Evolutionary conservation across 2,888 invertebrate genomes (phyloP).

Genomic region (Siphonodentalium dalli): DNA sequence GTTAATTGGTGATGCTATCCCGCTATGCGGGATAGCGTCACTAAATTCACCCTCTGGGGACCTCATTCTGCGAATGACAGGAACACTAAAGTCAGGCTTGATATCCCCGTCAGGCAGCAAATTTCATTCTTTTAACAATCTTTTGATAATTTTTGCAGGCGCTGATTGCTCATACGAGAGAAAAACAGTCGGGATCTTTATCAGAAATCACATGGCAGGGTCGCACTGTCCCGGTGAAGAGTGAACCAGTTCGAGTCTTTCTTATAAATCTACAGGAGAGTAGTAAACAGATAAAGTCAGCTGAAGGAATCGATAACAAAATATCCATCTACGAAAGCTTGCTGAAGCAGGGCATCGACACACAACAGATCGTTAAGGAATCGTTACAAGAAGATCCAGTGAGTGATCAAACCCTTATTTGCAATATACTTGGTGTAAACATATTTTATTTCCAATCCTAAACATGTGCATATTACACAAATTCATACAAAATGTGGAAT

Average conservation of each 20-base stretch:
- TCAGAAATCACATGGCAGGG: constrained; percentile 91
- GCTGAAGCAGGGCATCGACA: constrained; percentile 93
- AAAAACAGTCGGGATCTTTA: constrained; percentile 79
- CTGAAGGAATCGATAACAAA: constrained; percentile 69
- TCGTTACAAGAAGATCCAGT: constrained; percentile 70
- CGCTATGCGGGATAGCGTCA: too few relatives aligned
- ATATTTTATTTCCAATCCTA: background rate
- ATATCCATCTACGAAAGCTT: constrained; percentile 89
- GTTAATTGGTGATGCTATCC: too few relatives aligned
- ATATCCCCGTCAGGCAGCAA: too few relatives aligned
- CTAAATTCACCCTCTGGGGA: too few relatives aligned
- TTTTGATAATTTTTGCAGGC: constrained; percentile 65
- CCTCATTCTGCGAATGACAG: too few relatives aligned
- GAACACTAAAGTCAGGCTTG: too few relatives aligned
- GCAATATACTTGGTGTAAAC: background rate
- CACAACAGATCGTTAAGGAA: constrained; percentile 84
- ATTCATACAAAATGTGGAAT: too few relatives aligned
- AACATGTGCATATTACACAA: background rate
- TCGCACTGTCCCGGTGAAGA: constrained; percentile 82
- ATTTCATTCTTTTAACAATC: background rate
- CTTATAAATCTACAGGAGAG: constrained; percentile 58
- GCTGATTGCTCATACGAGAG: constrained; percentile 83
- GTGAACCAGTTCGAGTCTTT: constrained; percentile 71
- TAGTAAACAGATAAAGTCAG: constrained; percentile 52
- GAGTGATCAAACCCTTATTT: constrained; percentile 10